Evolutionary conservation across 2,113 vertebrate species (phyloP), one percentile per base, ranked within the genome.

Genomic region (Thomomys bottae): DNA sequence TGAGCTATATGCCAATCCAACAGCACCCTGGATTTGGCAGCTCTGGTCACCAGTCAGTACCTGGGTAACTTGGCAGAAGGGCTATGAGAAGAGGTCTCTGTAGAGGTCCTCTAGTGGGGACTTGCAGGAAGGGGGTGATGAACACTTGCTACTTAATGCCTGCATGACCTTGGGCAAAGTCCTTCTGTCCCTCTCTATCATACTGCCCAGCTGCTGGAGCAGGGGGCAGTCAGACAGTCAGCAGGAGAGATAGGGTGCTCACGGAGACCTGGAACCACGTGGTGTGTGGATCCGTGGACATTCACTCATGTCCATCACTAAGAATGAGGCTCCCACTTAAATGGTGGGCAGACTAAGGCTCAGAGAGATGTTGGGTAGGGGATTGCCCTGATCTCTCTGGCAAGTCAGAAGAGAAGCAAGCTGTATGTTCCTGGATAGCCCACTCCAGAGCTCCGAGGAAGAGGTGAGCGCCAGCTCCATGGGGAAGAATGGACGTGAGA

Each of bases 101-200:
- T 0, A 15, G 40, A 34, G 0, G 18, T n/a, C n/a, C n/a, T n/a
- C n/a, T n/a, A n/a, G 24, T 3, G 36, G 32, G 45, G 42, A 32
- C 71, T 38, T 24, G 34, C 36, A 61, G 36, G 34, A 49, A 14
- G 61, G 42, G 6, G 9, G 59, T 63, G 21, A 11, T 6, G 20
- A 23, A 23, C 30, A 23, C 36, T 70, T 49, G 59, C 28, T 70
- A 34, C 30, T 54, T n/a, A 5, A 24, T 68, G 38, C 75, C n/a
- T 9, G 61, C 12, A 3, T 28, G 76, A 24, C 30, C 23, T 54
- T 17, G 30, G 49, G 9, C 45, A 49, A 54, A 54, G 45, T 49
- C 49, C 49, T 54, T 4, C 14, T 54, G 49, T 54, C 49, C 49
- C 49, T 54, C 14, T 54, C 49, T 15, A 54, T 15, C 49, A 54